Evolutionary conservation across 1,140 invertebrate genomes (phyloP).

Genomic region (Drosophila lacertosa): DNA sequence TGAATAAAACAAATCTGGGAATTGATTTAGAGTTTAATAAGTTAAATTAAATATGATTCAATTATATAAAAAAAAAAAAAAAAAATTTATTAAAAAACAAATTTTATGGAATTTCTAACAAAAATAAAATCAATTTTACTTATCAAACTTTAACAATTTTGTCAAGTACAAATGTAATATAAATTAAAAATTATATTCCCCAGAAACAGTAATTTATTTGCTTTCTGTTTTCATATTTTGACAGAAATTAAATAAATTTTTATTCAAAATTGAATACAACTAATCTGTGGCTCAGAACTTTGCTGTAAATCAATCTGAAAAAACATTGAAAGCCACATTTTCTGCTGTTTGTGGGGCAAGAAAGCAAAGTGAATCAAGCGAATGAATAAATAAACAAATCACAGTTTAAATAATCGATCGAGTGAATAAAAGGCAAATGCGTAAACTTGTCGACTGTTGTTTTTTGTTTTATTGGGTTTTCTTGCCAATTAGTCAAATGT

Average conservation of each 20-base stretch:
- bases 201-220: neutral
- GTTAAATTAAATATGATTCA: too few relatives aligned
- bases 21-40: too few relatives aligned
- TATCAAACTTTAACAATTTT: neutral
- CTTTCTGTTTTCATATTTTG: neutral
- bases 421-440: slow-evolving; percentile 11
- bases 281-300: slow-evolving; percentile 3
- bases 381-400: slow-evolving; percentile 13
- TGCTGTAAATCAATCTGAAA: slow-evolving; percentile 15
- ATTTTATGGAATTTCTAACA: too few relatives aligned
- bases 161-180: too few relatives aligned
- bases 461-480: slow-evolving; percentile 1
- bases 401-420: slow-evolving; percentile 13
- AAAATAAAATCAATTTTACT: too few relatives aligned
- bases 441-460: slow-evolving; percentile 4
- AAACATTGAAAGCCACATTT: slow-evolving; percentile 8
- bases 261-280: neutral
- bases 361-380: slow-evolving; percentile 3
- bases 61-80: too few relatives aligned
- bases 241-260: slow-evolving; percentile 1
- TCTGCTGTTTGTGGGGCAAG: neutral
- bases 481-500: slow-evolving; percentile 4
- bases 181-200: neutral
- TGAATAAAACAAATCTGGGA: too few relatives aligned
- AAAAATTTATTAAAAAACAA: too few relatives aligned